Evolutionary conservation across 2,797 vertebrate genomes (phyloP), one percentile per base, ranked within the genome.

Genomic region (Halcyon smyrnensis): DNA sequence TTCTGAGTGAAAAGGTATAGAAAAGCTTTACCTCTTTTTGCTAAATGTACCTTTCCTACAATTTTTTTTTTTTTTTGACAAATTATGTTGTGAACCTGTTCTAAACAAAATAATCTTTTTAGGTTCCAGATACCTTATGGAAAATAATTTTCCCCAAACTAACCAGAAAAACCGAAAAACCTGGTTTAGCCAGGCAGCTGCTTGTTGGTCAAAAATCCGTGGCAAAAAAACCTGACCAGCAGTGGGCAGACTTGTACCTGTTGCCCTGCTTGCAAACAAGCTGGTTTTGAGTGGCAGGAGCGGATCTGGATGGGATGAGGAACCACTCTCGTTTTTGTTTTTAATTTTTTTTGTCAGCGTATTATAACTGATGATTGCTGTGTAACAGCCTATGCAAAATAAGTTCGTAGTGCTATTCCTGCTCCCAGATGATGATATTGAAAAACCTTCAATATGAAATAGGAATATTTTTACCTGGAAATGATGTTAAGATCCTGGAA

Each of bases 301-400:
- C 34, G 20, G n/a, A 25, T n/a, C 7, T 75, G 74, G 25, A 24
- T 84, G 43, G 34, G 18, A 19, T 45, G 32, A 59, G 23, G 16
- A 65, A 37, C 6, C 2, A 12, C 5, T 63, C 19, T 69, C 16
- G 7, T 12, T 82, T 88, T 8, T 48, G 4, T 7, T 9, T 41
- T 43, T 24, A 23, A 8, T 12, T 24, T 28, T n/a, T 70, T 76
- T 57, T 65, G 8, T 2, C 28, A 36, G 1, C 0, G 8, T 67
- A 68, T 27, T 30, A 10, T 53, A 74, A 54, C 34, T 59, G 53
- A 25, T n/a, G 8, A 14, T 6, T 78, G 20, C 9, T 89, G 16
- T 62, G 12, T 34, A 51, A 13, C 12, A 71, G 15, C 15, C 18
- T 34, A 4, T 43, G 57, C 79, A 74, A 87, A 93, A 73, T 21